Evolutionary conservation across 2,797 vertebrate species (phyloP), one percentile per base, ranked within the genome.

Genomic region (Sebastes wilsoni): DNA sequence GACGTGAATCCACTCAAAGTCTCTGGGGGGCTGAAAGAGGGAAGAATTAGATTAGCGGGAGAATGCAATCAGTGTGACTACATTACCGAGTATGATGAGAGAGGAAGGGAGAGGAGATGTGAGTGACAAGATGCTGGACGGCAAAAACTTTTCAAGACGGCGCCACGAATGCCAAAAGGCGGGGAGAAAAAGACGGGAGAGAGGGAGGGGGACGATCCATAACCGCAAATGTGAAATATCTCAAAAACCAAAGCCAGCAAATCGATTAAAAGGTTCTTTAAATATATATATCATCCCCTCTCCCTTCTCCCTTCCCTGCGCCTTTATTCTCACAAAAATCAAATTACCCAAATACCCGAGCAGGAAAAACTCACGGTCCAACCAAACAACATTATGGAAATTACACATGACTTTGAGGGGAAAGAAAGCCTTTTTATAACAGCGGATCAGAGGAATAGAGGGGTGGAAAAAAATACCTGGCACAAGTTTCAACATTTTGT

Each of bases 41-140:
- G 87, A 89, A 88, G 83, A 93, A 95, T 94, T 92, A 87, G 93
- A 95, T 94, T 94, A 94, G 90, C 62, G 74, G 82, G 38, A 82
- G 84, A 93, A 94, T 92, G 91, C 87, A 93, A 94, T 94, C 93
- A 92, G 88, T 85, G 85, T 92, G 92, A 93, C 91, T 92, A 90
- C 91, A 92, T 93, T 91, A 93, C 87, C 2, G 81, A 80, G 87
- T 70, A 87, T 67, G 89, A 87, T 93, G 88, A 89, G 89, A 83
- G 85, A 70, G 81, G 66, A 84, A 72, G 70, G 76, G 88, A 64
- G 58, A 22, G 66, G 84, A 78, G 83, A 85, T 75, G 81, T 87
- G 85, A 92, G 85, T 87, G 88, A 93, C 87, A 88, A 92, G 91
- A 92, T 61, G 87, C 81, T 84, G 87, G 83, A 87, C 12, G 1